Evolutionary conservation across 2,888 invertebrate species (phyloP), one percentile per base, ranked within the genome.

Genomic region (Sympetrum striolatum): DNA sequence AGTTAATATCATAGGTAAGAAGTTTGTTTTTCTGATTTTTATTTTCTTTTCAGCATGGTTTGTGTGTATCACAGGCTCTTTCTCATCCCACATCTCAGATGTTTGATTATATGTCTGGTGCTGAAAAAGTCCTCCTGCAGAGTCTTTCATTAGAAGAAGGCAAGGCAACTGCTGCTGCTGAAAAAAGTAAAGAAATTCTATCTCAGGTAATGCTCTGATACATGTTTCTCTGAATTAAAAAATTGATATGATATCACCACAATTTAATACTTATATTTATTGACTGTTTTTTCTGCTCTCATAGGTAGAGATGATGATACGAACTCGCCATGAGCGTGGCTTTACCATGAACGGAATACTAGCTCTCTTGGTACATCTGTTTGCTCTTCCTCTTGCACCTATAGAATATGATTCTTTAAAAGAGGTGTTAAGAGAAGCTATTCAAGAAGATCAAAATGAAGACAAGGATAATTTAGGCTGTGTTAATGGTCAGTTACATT

Each of bases 311-410:
- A 94, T 95, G 91, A 93, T 96, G 90, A 95, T 96, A 91, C 95
- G 94, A 93, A 94, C 94, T 1, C 94, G 96, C 22, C 94, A 94
- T 91, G 95, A 95, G 1, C 94, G 95, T 91, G 94, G 94, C 86
- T 92, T 96, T 1, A 93, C 95, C 0, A 93, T 96, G 82, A 95
- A 96, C 91, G 95, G 95, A 92, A 93, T 96, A 0, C 93, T 96
- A 12, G 95, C 95, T 0, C 93, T 96, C 31, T 93, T 96, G 6
- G 94, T 96, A 58, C 95, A 96, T 92, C 93, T 96, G 0, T 96
- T 96, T 92, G 95, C 96, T 0, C 93, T 96, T 37, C 94, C 95
- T 81, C 86, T 92, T 25, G 91, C 91, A 12, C 90, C 81, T 25
- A 90, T 91, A 79, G 95, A 96, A 91, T 95, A 95, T 92, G 94